Percentiles rank a stretch among this genome's conserved stretches.
Evolutionary conservation across 30 jellyfish, hydroid and myxozoan genomes (phyloP).

Genomic region (Hydractinia echinata): DNA sequence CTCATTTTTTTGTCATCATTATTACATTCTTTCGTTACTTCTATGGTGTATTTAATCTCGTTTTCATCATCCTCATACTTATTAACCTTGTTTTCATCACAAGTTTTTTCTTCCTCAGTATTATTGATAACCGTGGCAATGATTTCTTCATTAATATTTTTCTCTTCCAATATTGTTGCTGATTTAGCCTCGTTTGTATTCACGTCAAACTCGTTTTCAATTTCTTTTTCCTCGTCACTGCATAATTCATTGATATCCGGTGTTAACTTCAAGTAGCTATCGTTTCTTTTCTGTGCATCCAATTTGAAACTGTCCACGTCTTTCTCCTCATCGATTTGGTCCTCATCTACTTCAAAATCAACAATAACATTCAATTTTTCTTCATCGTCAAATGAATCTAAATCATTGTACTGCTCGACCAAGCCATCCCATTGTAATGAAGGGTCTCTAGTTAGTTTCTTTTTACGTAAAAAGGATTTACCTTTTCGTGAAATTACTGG

Average conservation of each 20-base stretch:
- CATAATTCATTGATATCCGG: not conserved
- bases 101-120: too few relatives aligned
- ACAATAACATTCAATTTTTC: slow-evolving; percentile 6
- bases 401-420: not conserved
- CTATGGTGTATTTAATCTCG: too few relatives aligned
- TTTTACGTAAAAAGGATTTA: not conserved
- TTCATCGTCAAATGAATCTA: not conserved
- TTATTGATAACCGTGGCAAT: too few relatives aligned
- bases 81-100: too few relatives aligned
- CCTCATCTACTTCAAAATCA: not conserved
- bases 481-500: not conserved
- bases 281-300: not conserved
- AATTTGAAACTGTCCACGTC: not conserved
- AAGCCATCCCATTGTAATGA: slow-evolving; percentile 9
- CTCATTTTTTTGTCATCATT: too few relatives aligned
- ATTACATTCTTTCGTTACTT: too few relatives aligned
- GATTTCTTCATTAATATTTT: too few relatives aligned
- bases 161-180: too few relatives aligned
- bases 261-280: not conserved
- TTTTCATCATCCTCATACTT: too few relatives aligned
- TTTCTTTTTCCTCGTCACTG: too few relatives aligned
- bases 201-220: too few relatives aligned
- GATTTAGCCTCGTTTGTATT: too few relatives aligned
- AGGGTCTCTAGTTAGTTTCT: slow-evolving; percentile 3
- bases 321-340: not conserved